Evolutionary conservation across 2,113 vertebrate genomes (phyloP).

Genomic region (Sciurus niger): DNA sequence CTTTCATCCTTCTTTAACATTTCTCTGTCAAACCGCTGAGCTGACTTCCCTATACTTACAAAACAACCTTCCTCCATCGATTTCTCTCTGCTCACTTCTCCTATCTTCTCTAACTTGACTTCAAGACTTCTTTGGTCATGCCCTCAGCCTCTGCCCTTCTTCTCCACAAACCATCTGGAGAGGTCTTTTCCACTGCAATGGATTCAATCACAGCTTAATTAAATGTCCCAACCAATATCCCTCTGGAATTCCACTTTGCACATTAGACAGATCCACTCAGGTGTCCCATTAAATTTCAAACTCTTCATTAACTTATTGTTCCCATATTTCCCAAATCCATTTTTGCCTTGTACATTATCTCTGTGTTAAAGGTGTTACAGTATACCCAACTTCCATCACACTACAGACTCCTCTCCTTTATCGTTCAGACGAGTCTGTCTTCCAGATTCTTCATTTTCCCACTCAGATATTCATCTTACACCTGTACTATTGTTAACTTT

Average conservation of each 20-base stretch:
- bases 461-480: neutral
- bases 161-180: rapidly evolving
- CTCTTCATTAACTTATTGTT: neutral
- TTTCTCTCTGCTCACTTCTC: neutral
- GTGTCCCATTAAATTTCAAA: neutral
- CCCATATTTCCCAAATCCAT: neutral
- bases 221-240: neutral
- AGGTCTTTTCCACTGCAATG: neutral
- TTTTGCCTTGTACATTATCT: neutral
- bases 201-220: neutral
- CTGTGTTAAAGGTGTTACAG: neutral
- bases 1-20: neutral
- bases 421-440: neutral
- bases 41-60: neutral
- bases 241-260: neutral
- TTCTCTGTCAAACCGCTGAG: neutral
- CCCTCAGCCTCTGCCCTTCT: neutral
- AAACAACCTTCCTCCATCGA: neutral
- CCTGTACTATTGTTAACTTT: neutral
- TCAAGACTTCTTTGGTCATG: neutral
- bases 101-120: neutral
- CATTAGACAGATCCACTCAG: neutral
- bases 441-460: neutral
- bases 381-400: neutral
- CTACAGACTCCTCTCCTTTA: neutral